Conservation (phyloP, 2,888 invertebrate genomes). For the Amblyteles armatorius region DNA sequence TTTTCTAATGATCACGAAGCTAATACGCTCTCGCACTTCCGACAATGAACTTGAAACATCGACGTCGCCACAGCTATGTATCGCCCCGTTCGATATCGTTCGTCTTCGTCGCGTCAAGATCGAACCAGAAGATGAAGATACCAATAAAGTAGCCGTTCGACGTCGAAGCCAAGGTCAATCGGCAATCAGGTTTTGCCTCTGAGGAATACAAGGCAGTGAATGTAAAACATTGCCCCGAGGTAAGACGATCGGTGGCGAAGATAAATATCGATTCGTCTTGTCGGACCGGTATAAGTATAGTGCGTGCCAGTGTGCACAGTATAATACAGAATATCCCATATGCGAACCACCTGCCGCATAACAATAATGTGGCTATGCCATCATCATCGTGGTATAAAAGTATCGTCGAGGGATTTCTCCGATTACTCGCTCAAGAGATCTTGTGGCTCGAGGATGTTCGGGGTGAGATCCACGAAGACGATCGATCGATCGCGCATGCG, state of each 20-base stretch:
- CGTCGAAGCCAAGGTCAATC: neutral
- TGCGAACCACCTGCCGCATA: neutral
- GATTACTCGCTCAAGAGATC: slow-evolving; percentile 75
- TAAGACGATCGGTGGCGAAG: slow-evolving; percentile 68
- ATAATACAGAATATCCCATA: neutral
- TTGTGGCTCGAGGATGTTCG: slow-evolving; percentile 77
- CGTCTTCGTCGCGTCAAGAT: neutral
- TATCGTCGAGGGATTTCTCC: slow-evolving; percentile 72
- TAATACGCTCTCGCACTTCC: neutral
- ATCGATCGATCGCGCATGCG: neutral
- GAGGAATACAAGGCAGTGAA: slow-evolving; percentile 61
- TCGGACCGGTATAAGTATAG: slow-evolving; percentile 73
- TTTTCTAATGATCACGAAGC: neutral
- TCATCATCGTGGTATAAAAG: slow-evolving; percentile 73
- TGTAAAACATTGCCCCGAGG: slow-evolving; percentile 68
- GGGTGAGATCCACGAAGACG: slow-evolving; percentile 73
- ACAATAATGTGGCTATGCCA: neutral
- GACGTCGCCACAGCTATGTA: neutral
- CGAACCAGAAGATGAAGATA: neutral
- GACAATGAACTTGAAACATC: neutral
- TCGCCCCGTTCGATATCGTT: neutral
- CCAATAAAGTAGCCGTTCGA: neutral
- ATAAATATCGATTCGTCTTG: slow-evolving; percentile 76
- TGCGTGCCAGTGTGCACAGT: neutral
- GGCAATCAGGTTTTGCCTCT: neutral